Conservation (phyloP, 2,888 invertebrate species). For the Drosophila mettleri region DNA sequence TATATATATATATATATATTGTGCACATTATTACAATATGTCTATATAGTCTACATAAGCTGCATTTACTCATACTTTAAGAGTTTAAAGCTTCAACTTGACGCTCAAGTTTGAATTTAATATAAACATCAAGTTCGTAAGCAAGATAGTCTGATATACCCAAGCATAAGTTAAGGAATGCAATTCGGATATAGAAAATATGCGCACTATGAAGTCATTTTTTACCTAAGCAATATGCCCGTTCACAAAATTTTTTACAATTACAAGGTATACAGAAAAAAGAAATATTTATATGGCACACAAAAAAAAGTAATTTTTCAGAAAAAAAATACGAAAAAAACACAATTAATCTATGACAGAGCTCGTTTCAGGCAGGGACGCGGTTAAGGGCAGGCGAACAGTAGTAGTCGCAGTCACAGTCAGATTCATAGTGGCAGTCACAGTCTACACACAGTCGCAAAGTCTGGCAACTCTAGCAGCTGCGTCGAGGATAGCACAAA, state of each 20-base stretch:
- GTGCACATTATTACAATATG: too few relatives aligned
- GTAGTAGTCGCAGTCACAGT: conserved; percentile 5
- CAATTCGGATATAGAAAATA: neutral
- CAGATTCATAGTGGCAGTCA: conserved; percentile 4
- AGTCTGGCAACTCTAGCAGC: conserved; percentile 22
- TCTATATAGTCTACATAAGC: too few relatives aligned
- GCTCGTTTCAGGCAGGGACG: conserved; percentile 30
- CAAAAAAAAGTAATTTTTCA: conserved; percentile 57
- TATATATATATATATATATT: too few relatives aligned
- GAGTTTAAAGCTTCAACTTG: too few relatives aligned
- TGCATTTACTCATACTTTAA: too few relatives aligned
- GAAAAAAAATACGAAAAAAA: conserved; percentile 61
- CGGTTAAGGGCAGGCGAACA: neutral
- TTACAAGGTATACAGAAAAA: conserved; percentile 32
- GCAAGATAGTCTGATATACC: too few relatives aligned
- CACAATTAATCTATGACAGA: conserved; percentile 83
- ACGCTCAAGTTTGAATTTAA: too few relatives aligned
- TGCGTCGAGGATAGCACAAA: conserved; percentile 42
- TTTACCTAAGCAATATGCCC: neutral
- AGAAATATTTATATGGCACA: conserved; percentile 71
- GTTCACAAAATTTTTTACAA: neutral
- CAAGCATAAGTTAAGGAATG: too few relatives aligned
- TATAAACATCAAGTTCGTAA: too few relatives aligned
- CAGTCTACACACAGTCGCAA: conserved; percentile 17
- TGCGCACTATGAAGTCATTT: too few relatives aligned